Base-by-base conservation (phyloP, 2,797 vertebrate genomes). In the Myotis vivesi region DNA sequence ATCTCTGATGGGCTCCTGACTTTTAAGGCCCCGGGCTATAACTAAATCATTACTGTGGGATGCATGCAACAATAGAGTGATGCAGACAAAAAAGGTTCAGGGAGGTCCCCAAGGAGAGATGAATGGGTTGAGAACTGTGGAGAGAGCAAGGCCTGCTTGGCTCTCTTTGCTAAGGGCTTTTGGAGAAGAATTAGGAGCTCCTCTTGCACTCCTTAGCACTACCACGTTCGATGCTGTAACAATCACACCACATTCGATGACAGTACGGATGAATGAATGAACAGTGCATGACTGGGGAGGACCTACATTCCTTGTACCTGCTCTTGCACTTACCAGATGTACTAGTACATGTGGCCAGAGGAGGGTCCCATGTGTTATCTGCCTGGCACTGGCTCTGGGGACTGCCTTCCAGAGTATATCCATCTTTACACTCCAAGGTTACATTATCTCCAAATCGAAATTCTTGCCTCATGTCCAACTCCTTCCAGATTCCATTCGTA, bases 381-480 rank as follows among this genome's bases (percentile, higher is more conserved):
- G 93, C 96, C 22, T 96, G 97, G 80, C 98, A 98, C 73, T 95
- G 97, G 66, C 96, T 97, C 83, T 88, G 87, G 6, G 89, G 69
- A 95, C 76, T 94, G 73, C 98, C 98, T 91, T 98, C 89, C 87
- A 98, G 30, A 0, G 0, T 44, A 83, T 97, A 98, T 2, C 98
- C 98, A 15, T 97, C 93, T 0, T 97, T 95, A 71, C 98, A 98
- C 19, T 97, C 95, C 0, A 98, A 72, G n/a, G 97, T 98, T 80
- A 98, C 3, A 7, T 96, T 97, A 15, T 95, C 95, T 76, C 94
- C 96, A 71, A 91, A 92, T 64, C 55, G 91, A 8, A 98, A 98
- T 1, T 94, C 72, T 15, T 41, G 95, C 89, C 82, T 95, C 33
- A 80, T n/a, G 84, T 20, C 33, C 28, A 97, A 6, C 30, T 36